Conservation (phyloP, 2,797 vertebrate species). For the Artibeus lituratus region DNA sequence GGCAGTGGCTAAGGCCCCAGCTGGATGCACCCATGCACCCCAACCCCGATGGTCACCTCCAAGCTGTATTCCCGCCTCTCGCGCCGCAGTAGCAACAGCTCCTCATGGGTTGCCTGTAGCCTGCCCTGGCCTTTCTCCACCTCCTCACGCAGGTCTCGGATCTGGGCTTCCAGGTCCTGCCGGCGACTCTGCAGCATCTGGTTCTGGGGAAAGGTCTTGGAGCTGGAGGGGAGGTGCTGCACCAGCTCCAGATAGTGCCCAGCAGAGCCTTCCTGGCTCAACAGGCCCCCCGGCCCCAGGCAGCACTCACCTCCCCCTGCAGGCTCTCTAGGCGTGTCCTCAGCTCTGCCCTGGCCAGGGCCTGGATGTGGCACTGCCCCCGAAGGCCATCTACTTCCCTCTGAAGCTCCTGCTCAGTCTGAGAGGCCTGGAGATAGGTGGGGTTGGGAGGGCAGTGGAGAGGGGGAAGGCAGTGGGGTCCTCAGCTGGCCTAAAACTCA, state of each 20-base stretch:
- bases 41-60: constrained; percentile 55
- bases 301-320: constrained; percentile 73
- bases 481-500: background rate
- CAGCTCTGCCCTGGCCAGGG: constrained; percentile 64
- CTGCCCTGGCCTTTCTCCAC: constrained; percentile 59
- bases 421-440: constrained; percentile 59
- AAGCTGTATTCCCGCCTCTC: constrained; percentile 66
- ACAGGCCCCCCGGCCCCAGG: background rate
- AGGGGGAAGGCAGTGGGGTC: background rate
- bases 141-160: constrained; percentile 70
- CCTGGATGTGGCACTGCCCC: constrained; percentile 64
- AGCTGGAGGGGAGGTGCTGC: background rate
- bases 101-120: constrained; percentile 64
- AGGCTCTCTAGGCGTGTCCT: constrained; percentile 64
- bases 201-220: constrained; percentile 57
- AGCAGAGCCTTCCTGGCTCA: background rate
- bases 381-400: constrained; percentile 67
- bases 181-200: constrained; percentile 75
- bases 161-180: constrained; percentile 75
- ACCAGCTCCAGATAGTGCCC: background rate
- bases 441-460: background rate
- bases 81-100: constrained; percentile 67
- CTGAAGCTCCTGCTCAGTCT: constrained; percentile 72
- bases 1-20: background rate
- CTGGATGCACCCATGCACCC: rapidly evolving